Conservation (phyloP, 2,113 vertebrate genomes). For the Centropristis striata region DNA sequence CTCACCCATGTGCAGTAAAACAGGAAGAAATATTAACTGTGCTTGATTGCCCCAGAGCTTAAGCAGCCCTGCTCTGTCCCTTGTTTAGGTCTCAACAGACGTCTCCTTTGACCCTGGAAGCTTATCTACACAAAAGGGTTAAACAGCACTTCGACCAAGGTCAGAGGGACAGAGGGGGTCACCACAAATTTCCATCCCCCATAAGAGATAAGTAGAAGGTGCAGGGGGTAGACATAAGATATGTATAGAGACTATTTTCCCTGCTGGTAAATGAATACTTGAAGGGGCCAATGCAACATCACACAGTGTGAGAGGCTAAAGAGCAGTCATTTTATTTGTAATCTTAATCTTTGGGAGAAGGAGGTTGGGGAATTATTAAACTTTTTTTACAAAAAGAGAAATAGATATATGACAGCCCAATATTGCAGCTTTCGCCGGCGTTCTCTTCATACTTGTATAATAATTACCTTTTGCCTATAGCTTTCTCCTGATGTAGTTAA, state of each 20-base stretch:
- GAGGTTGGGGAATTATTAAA: conserved; percentile 31
- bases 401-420: neutral
- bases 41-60: conserved; percentile 63
- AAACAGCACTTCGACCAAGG: conserved; percentile 49
- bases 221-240: conserved; percentile 33
- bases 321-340: conserved; percentile 78
- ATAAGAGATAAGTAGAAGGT: conserved; percentile 3
- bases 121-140: conserved; percentile 68
- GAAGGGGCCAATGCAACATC: conserved; percentile 20
- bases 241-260: conserved; percentile 50
- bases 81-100: conserved; percentile 44
- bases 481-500: conserved; percentile 43
- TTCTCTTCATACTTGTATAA: conserved; percentile 37
- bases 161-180: conserved; percentile 39
- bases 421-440: conserved; percentile 49
- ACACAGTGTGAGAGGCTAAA: conserved; percentile 48
- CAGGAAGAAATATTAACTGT: conserved; percentile 76
- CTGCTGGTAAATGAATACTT: conserved; percentile 69
- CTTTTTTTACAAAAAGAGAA: conserved; percentile 17
- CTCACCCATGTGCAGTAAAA: conserved; percentile 68
- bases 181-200: conserved; percentile 30
- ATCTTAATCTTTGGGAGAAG: conserved; percentile 59
- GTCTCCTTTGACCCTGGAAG: conserved; percentile 57
- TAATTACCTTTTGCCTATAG: conserved; percentile 60
- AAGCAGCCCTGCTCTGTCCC: conserved; percentile 29